Base-by-base conservation (phyloP, 2,797 vertebrate species). In the Platyrinchus mystaceus region DNA sequence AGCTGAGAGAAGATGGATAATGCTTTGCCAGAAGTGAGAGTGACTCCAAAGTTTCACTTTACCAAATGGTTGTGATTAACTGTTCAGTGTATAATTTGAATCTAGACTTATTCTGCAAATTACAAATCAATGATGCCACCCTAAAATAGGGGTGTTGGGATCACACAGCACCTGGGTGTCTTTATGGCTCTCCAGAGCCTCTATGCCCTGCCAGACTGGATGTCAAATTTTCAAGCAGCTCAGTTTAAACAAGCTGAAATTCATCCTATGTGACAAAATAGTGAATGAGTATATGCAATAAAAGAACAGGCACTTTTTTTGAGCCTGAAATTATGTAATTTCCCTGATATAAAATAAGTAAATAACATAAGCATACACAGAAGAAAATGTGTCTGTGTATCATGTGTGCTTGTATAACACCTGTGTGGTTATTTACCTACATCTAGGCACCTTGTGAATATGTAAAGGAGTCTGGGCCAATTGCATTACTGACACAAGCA, bases 41-140 rank as follows among this genome's bases (percentile, higher is more conserved):
- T 47, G 37, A 44, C 26, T 52, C 46, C 32, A 44, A 64, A 63
- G 30, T 71, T 73, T 39, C 41, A 17, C 19, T 78, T 60, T 52
- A 11, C 7, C 2, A 3, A 75, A 34, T 5, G 19, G 17, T 15
- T 30, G 28, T 30, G 34, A 49, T 3, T 56, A 37, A 27, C 10
- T 39, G 10, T 7, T 89, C 30, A 50, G 20, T 19, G 28, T 30
- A 20, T 22, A 60, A 37, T 10, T 36, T 53, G 21, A 62, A 49
- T 26, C 10, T 12, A 56, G 11, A 6, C 17, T 7, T 34, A 21
- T 5, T 58, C 50, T 84, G 26, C 9, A 26, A 64, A 56, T 26
- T 5, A 36, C 0, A 0, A 84, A 53, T 9, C 46, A 28, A 2
- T 7, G 4, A 18, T 18, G 32, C 10, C 20, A 27, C 39, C 5